Evolutionary conservation across 2,888 invertebrate species (phyloP), one percentile per base, ranked within the genome.

Genomic region (Sphaerophoria rueppellii): DNA sequence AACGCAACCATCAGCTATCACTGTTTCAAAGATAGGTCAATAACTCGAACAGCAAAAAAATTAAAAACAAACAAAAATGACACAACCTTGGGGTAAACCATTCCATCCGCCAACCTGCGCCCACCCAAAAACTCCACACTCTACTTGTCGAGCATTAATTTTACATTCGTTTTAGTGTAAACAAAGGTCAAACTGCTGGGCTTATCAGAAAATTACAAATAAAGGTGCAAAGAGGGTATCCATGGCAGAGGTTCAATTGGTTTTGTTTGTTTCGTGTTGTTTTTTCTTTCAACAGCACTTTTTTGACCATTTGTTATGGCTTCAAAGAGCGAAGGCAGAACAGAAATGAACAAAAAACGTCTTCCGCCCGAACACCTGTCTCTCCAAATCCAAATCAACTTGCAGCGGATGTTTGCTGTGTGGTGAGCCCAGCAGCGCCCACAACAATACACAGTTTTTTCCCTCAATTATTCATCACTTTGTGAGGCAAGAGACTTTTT

Each of bases 371-470:
- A 71, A 63, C 74, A 70, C 80, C 80, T 81, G 73, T 48, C 37
- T 63, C 14, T 14, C 46, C 16, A 37, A 43, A 58, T 14, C 46
- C 16, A 37, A 43, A 58, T 14, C 46, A 71, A 40, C 75, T 37
- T 81, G 72, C 72, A 76, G 57, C 82, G 82, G 82, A 82, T 43
- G 43, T 77, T 24, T 24, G 24, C 24, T 24, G 67, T 82, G 61
- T 48, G 55, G 55, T 40, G 67, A 76, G 60, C 81, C 67, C 76
- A 60, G 60, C 76, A 60, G 67, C 81, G 60, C 81, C 67, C 76
- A 60, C 67, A 71, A 60, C 81, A 72, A 60, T 67, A 63, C 63
- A 71, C 61, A 65, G 40, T 52, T 57, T 50, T 40, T 55, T 58
- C 34, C 43, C 80, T 74, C 37, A 71, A 60, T 70, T 71, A 65